Base-by-base conservation (phyloP, 1,140 invertebrate genomes). In the Procambarus virginalis region DNA sequence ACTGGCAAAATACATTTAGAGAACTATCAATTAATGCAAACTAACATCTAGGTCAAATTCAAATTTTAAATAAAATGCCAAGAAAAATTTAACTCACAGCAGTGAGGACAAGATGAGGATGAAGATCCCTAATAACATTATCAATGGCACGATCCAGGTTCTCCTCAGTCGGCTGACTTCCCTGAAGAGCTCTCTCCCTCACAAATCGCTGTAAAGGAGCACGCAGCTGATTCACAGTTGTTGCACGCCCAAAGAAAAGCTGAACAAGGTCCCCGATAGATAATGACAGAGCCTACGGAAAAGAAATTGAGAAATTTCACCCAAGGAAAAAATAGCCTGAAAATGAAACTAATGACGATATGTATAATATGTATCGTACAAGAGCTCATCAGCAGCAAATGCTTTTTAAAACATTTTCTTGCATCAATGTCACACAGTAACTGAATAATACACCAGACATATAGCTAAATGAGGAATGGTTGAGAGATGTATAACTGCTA, bases 181-280 rank as follows among this genome's bases (percentile, higher is more conserved):
- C 88, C 45, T 79, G 73, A 58, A 89, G 77, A 5, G 88, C 88
- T 76, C 82, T 70, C 81, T 89, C 88, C 48, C 88, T 76, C 46
- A 89, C 73, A 70, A 89, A 89, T 49, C 73, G 64, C 49, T 89
- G 88, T 20, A 89, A 68, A 12, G 88, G 88, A 22, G 70, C 58
- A 12, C 88, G 88, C 17, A 89, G 60, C 45, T 89, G 88, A 70
- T 89, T 89, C 46, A 84, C 81, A 64, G 88, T 89, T 78, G 81
- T 89, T 51, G 88, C 81, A 48, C 88, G 70, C 20, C 87, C 88
- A 89, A 89, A 89, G 87, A 89, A 89, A 45, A 89, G 76, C 22
- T 89, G 88, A 34, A 89, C 88, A 10, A 89, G 58, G 64, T 89
- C 88, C 20, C 88, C 81, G 64, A 89, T 89, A 14, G 88, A 89